Base-by-base conservation (phyloP, 2,113 vertebrate species). In the Bos javanicus region DNA sequence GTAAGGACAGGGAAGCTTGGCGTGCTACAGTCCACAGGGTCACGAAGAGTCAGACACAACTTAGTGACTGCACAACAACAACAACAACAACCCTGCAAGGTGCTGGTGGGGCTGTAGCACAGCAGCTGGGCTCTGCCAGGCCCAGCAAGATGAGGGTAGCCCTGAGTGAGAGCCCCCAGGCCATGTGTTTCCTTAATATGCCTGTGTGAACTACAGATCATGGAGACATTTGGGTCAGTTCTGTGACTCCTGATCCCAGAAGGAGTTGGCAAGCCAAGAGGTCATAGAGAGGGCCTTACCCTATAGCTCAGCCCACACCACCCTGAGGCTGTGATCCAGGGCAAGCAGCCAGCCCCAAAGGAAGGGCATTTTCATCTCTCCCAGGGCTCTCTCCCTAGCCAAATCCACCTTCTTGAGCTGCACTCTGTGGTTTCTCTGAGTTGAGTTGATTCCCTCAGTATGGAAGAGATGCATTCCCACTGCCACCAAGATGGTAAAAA, bases 341-440 rank as follows among this genome's bases (percentile, higher is more conserved):
- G 36, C 8, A 36, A 94, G 7, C 39, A 52, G 16, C 86, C 67
- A 64, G 50, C 30, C 80, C 71, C 36, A 59, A 89, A 28, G 71
- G 54, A 21, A 90, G 23, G 3, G 6, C 26, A 90, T 98, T 97
- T 98, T 87, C 95, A 78, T 95, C 48, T 0, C 52, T 83, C n/a
- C 14, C 30, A 14, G 11, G 26, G 14, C 87, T 36, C 87, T 84
- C 90, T 82, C 78, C 62, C 19, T 39, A 94, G 64, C 91, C 36
- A 2, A 0, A 0, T 0, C 23, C 52, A 39, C 16, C 0, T 0
- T 60, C 13, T 56, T 94, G 90, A 74, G 0, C 36, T 81, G 57
- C 23, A 1, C 86, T 93, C 57, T 54, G 12, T 46, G 88, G 33
- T 17, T 71, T 71, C 57, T 88, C 94, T 46, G 80, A 90, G 28